A percentile compares a stretch with the other conserved stretches of the same genome.
phyloP scores from a whole-genome alignment of 2,113 vertebrate species.

The Suricata suricatta region DNA sequence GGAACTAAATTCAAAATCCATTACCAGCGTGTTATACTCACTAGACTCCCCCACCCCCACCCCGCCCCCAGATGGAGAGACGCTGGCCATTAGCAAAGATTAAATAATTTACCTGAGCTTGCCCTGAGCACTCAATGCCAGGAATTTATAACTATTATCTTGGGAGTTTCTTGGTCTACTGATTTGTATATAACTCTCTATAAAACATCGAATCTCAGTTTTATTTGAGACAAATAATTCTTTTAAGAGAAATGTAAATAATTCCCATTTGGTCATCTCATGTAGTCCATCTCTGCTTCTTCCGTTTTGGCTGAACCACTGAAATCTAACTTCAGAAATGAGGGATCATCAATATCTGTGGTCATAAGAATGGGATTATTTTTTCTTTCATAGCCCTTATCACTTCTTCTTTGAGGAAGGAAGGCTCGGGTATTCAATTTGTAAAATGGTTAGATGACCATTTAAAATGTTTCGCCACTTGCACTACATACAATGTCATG shows the following conservation, averaged over 20 bases:
- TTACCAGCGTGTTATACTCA: not conserved
- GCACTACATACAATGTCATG: not conserved
- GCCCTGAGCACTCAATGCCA: not conserved
- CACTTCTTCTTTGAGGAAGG: not conserved
- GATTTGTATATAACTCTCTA: not conserved
- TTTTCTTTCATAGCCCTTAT: not conserved
- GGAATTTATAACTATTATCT: not conserved
- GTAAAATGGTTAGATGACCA: not conserved
- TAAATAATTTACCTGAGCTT: conserved; percentile 66
- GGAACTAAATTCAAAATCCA: conserved; percentile 51
- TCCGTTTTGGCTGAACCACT: not conserved
- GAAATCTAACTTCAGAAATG: conserved; percentile 36
- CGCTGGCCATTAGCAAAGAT: conserved; percentile 57
- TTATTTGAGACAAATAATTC: conserved; percentile 22
- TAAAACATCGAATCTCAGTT: not conserved
- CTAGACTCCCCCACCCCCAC: not conserved
- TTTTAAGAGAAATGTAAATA: conserved; percentile 31
- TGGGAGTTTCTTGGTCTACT: not conserved
- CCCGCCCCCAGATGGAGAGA: not conserved
- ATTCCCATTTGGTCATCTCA: not conserved
- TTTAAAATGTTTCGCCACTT: not conserved
- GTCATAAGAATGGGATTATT: not conserved
- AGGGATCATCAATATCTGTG: not conserved
- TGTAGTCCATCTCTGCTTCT: not conserved
- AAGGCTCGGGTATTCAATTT: not conserved